Evolutionary conservation across 2,113 vertebrate genomes (phyloP), one percentile per base, ranked within the genome.

Genomic region (Petromus typicus): DNA sequence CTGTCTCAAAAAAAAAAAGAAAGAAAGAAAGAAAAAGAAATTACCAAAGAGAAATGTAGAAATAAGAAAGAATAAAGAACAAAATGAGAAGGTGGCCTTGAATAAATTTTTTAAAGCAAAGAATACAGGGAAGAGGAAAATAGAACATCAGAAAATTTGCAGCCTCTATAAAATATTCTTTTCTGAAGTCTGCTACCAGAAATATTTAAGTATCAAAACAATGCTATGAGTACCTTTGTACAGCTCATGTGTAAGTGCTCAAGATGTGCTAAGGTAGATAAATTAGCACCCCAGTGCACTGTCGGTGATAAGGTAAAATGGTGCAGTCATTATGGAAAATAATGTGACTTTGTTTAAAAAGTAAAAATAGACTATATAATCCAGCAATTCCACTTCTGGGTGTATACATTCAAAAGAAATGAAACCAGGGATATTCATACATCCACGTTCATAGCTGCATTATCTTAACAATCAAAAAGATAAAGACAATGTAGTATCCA

Each of bases 151-250:
- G 14, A 80, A 64, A 73, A 43, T 45, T n/a, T 61, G 10, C 13
- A 64, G 69, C 80, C 61, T 67, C 67, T 69, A 84, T n/a, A 84
- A 76, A 92, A 66, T 82, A 92, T n/a, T 57, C 56, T 67, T 82
- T 30, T 67, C 84, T 88, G 61, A 37, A 40, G 32, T 91, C 82
- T 66, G 56, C 37, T 67, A 32, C 69, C 78, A 89, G 78, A 66
- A 69, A 61, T 48, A 88, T 57, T 82, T 83, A 88, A 88, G 40
- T 16, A 75, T 57, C 83, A n/a, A 61, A 86, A 71, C 3, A 51
- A 40, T 30, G 34, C 61, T 78, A 51, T 76, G 51, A 75, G 37
- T n/a, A 75, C 37, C 37, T 66, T 48, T 27, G 32, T 37, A 54
- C 0, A 95, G 25, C 34, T 61, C 73, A 27, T 6, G 11, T 7